Base-by-base conservation (phyloP, 2,888 invertebrate genomes). In the Eupithecia abbreviata region DNA sequence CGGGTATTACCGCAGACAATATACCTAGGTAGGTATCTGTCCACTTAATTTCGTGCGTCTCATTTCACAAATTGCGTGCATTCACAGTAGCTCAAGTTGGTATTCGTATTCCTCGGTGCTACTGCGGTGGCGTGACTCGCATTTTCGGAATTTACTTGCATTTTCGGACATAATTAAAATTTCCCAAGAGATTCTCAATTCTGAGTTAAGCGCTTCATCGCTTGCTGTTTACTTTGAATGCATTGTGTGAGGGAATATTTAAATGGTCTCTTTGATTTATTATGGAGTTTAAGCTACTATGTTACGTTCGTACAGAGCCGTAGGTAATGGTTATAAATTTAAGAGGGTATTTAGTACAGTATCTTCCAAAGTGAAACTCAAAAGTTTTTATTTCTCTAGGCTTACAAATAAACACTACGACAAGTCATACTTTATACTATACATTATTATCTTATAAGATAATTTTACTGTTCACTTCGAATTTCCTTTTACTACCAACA, bases 111-210 rank as follows among this genome's bases (percentile, higher is more conserved):
- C 76, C 79, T 76, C 76, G 49, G 66, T 79, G 79, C 71, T 80
- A 58, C 55, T 76, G 75, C 78, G 78, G 82, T 84, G 83, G 84
- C 84, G 83, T 84, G 85, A 87, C 86, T 85, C 84, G 81, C 85
- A 87, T 86, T 88, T 88, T 88, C 86, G 84, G 84, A 83, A 83
- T 83, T 84, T 86, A 87, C 87, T 85, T 84, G 81, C 85, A 87
- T 87, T 88, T 88, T 88, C 86, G 85, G 83, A 85, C 87, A 86
- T 86, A 87, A 88, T 89, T 89, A 88, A 89, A 88, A 88, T 88
- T 85, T 87, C 84, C 85, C 84, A 80, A 79, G 84, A 80, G 82
- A 81, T 80, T 82, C 82, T 75, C 78, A 79, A 77, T 79, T 78
- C 73, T 62, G 75, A 71, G 75, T 76, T 73, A 66, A 71, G 66